Evolutionary conservation across 2,113 vertebrate species (phyloP), one percentile per base, ranked within the genome.

Genomic region (Mobula birostris): DNA sequence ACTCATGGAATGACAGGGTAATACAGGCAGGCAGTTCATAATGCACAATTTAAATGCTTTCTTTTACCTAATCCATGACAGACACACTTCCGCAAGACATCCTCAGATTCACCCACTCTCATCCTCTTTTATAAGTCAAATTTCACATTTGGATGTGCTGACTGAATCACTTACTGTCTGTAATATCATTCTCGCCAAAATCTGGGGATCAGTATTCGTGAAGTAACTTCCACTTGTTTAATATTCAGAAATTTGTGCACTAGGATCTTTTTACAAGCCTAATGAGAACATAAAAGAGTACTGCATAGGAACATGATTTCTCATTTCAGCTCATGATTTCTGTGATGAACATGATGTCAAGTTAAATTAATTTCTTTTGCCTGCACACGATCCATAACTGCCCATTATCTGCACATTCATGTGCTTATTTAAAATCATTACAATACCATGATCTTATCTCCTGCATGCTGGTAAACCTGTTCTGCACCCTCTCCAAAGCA

Each of bases 11-110:
- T 48, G 91, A 93, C 36, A 56, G 91, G 40, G 24, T 56, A 24
- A 93, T 70, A 93, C 68, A 93, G 74, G 40, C 68, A 74, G 70
- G 70, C 61, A 90, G 85, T 90, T 61, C 85, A 87, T 87, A 32
- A 32, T 66, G 85, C 85, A 66, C 85, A 74, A 74, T 93, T 74
- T 48, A 74, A 19, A 93, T 74, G 68, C 40, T 93, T 72, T 74
- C 21, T 93, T 93, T 74, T 56, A 76, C 70, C n/a, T 93, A 66
- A 92, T 92, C 66, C 32, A 92, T 27, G n/a, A 70, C 91, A 93
- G 66, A 56, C 40, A 76, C 19, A 93, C 40, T 74, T 27, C 68
- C 21, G 66, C 19, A 93, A 32, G 66, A 72, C 12, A 72, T 72
- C 68, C 40, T 56, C 32, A 7, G 21, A 8, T 48, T 72, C 72